These are phyloP conservation scores for Eumeta japonica DNA, from an alignment of 1,140 invertebrate species.

Conservation along the genomic window DNA sequence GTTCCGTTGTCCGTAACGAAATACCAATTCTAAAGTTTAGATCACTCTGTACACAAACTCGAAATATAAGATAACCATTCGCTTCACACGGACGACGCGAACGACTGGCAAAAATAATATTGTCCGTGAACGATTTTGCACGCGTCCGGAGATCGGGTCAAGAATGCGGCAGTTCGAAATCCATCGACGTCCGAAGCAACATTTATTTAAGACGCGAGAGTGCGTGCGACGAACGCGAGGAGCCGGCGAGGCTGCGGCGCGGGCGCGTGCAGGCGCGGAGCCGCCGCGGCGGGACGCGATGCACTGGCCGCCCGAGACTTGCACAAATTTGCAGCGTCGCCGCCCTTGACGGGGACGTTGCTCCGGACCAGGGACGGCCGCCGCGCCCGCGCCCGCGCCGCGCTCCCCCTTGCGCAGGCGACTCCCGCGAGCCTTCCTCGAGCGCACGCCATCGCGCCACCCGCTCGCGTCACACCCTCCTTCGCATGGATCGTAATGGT, in stretches of 20 bases:
- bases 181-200: slow-evolving; percentile 52
- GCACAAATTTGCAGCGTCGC: slow-evolving; percentile 57
- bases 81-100: too few species aligned
- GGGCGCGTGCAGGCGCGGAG: slow-evolving; percentile 35
- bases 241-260: slow-evolving; percentile 16
- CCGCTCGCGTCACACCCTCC: too few species aligned
- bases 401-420: slow-evolving; percentile 24
- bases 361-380: slow-evolving; percentile 49
- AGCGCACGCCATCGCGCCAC: slow-evolving; percentile 4
- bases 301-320: slow-evolving; percentile 51
- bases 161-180: slow-evolving; percentile 50
- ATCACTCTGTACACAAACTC: too few species aligned
- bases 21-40: too few species aligned
- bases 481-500: too few species aligned
- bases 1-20: too few species aligned
- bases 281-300: slow-evolving; percentile 54
- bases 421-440: slow-evolving; percentile 13
- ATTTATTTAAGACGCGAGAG: slow-evolving; percentile 44
- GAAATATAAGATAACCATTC: too few species aligned
- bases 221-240: slow-evolving; percentile 32
- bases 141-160: slow-evolving; percentile 12
- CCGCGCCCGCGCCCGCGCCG: slow-evolving; percentile 49
- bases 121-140: too few species aligned
- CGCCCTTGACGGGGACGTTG: slow-evolving; percentile 56
- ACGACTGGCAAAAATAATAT: too few species aligned